These are phyloP conservation scores for Sebastes taczanowskii DNA, from an alignment of 2,797 vertebrate species.

Conservation along the genomic window DNA sequence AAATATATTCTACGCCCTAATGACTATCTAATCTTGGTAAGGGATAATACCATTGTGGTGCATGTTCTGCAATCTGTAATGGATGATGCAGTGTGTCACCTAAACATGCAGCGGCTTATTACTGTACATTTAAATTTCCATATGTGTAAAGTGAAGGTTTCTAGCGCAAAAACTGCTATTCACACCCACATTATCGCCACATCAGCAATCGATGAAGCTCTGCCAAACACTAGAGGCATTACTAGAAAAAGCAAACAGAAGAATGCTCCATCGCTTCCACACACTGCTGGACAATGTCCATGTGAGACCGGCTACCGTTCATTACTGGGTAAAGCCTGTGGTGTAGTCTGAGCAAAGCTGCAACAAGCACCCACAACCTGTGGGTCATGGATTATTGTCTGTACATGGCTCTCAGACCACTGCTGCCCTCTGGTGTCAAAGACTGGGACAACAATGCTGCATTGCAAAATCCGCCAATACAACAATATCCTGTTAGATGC, in stretches of 20 bases:
- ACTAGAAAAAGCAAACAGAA: slow-evolving; percentile 1
- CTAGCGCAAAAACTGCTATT: background rate
- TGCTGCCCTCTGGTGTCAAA: slow-evolving; percentile 68
- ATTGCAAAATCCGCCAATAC: background rate
- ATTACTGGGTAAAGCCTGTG: slow-evolving; percentile 31
- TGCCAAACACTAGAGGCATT: background rate
- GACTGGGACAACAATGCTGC: slow-evolving; percentile 15
- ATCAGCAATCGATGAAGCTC: background rate
- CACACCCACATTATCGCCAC: background rate
- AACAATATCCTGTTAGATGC: background rate
- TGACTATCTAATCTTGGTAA: background rate
- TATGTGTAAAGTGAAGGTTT: background rate
- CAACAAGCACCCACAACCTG: slow-evolving; percentile 10
- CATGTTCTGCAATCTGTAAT: background rate
- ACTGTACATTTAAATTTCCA: background rate
- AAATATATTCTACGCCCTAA: background rate
- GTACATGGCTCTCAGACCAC: background rate
- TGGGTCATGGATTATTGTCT: background rate
- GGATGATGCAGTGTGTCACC: background rate
- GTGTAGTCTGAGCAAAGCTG: slow-evolving; percentile 10
- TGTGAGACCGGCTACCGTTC: slow-evolving; percentile 30
- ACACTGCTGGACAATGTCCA: slow-evolving; percentile 1
- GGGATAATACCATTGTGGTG: background rate
- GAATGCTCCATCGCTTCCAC: background rate
- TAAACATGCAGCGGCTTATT: background rate